Evolutionary conservation across 1,140 invertebrate genomes (phyloP).

Genomic region (Cydia fagiglandana): DNA sequence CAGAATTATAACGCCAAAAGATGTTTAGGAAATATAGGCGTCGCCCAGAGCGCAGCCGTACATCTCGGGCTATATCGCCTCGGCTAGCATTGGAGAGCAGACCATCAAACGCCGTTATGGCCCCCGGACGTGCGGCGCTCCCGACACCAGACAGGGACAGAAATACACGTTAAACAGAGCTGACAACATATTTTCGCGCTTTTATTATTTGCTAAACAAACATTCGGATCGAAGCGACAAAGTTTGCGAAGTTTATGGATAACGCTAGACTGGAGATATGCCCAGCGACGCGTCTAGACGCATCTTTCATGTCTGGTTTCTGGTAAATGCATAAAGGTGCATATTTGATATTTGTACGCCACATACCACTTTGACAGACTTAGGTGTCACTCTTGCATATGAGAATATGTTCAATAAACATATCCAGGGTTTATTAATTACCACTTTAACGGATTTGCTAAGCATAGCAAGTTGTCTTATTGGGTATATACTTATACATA

Average conservation of each 20-base stretch:
- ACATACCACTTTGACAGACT: neutral
- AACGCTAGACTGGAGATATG: conserved; percentile 28
- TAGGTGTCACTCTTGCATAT: neutral
- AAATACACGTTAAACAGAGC: conserved; percentile 54
- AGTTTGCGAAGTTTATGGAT: conserved; percentile 27
- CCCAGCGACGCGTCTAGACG: conserved; percentile 16
- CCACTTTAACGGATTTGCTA: too few relatives aligned
- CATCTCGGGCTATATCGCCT: conserved; percentile 86
- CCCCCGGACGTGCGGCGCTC: conserved; percentile 81
- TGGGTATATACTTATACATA: too few relatives aligned
- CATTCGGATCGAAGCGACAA: conserved; percentile 53
- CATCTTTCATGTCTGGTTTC: conserved; percentile 2
- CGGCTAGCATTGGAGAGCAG: conserved; percentile 89
- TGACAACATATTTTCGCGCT: conserved; percentile 59
- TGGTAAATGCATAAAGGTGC: neutral
- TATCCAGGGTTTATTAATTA: too few relatives aligned
- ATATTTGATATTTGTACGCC: neutral
- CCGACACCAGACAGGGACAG: conserved; percentile 77
- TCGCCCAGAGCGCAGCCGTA: conserved; percentile 84
- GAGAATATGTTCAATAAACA: neutral
- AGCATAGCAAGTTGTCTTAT: too few relatives aligned
- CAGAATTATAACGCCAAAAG: conserved; percentile 72
- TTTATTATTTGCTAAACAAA: conserved; percentile 74
- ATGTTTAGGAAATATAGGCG: conserved; percentile 79
- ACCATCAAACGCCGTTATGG: conserved; percentile 85